These are phyloP conservation scores for Brachystomella parvula DNA, from an alignment of 1,140 invertebrate genomes.

Conservation along the genomic window DNA sequence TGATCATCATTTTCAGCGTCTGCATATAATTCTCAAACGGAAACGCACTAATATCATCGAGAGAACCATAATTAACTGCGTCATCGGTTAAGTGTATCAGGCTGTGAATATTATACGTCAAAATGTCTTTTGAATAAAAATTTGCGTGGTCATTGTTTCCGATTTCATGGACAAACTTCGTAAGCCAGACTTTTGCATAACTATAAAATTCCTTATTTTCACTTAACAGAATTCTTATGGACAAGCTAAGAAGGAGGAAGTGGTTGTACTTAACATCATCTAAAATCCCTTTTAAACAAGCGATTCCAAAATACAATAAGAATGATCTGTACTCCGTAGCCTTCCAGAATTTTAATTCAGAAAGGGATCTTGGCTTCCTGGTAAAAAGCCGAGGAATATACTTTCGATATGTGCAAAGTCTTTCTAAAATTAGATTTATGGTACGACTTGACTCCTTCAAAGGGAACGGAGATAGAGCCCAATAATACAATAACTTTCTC, in stretches of 20 bases:
- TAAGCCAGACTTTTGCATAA: conserved; percentile 40
- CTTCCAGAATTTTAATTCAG: conserved; percentile 26
- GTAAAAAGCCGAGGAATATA: conserved; percentile 18
- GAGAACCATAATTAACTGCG: conserved; percentile 39
- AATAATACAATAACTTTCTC: conserved; percentile 38
- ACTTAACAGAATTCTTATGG: conserved; percentile 37
- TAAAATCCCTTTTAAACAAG: conserved; percentile 20
- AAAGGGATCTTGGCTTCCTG: conserved; percentile 24
- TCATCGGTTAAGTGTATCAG: conserved; percentile 43
- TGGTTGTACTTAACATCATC: conserved; percentile 37
- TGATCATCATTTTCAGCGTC: conserved; percentile 35
- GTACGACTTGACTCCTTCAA: background rate
- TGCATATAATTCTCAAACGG: conserved; percentile 43
- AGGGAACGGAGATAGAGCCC: conserved; percentile 34
- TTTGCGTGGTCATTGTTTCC: too few relatives aligned
- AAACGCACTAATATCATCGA: conserved; percentile 42
- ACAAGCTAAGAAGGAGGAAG: conserved; percentile 42
- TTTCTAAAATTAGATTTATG: conserved; percentile 13
- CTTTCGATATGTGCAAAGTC: background rate
- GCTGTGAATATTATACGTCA: conserved; percentile 44
- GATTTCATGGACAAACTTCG: conserved; percentile 40
- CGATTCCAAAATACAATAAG: conserved; percentile 23
- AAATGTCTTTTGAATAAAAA: conserved; percentile 40
- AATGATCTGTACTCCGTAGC: conserved; percentile 31
- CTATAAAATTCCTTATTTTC: conserved; percentile 4